A percentile compares a stretch with the other conserved stretches of the same genome.
These are phyloP conservation scores for Hypotaenidia philippensis DNA, from an alignment of 2,797 vertebrate genomes.

Conservation along the genomic window DNA sequence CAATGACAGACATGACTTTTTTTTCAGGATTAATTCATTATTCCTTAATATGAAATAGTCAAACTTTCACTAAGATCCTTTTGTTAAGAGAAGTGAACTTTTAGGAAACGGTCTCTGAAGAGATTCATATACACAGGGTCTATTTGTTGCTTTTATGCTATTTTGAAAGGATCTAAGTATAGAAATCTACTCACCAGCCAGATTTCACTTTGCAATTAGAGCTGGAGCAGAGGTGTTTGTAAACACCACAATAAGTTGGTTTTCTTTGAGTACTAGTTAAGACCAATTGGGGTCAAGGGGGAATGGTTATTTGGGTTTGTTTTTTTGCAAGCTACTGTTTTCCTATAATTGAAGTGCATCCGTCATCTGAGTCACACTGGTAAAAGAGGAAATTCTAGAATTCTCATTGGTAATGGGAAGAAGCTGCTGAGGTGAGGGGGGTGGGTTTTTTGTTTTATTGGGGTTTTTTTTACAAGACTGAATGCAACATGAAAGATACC, in stretches of 20 bases:
- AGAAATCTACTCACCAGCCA: neutral
- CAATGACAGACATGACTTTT: neutral
- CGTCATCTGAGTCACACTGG: neutral
- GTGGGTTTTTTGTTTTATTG: too few relatives aligned
- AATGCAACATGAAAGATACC: neutral
- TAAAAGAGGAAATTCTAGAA: neutral
- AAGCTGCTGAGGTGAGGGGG: neutral
- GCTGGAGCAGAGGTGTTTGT: neutral
- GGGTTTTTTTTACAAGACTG: neutral
- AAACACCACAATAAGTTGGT: accelerated
- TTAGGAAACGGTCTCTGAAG: neutral
- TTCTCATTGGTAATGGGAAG: neutral
- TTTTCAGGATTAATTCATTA: neutral
- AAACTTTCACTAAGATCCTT: neutral
- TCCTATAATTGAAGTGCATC: neutral
- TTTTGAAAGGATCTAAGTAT: neutral
- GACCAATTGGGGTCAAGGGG: neutral
- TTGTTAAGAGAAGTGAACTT: neutral
- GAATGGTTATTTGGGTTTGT: neutral
- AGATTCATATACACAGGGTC: neutral
- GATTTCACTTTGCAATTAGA: neutral
- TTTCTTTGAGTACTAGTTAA: neutral
- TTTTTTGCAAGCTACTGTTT: neutral
- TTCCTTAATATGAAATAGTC: neutral
- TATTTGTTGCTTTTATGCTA: neutral